Conservation (phyloP, 2,113 vertebrate genomes). For the Diadophis punctatus region DNA sequence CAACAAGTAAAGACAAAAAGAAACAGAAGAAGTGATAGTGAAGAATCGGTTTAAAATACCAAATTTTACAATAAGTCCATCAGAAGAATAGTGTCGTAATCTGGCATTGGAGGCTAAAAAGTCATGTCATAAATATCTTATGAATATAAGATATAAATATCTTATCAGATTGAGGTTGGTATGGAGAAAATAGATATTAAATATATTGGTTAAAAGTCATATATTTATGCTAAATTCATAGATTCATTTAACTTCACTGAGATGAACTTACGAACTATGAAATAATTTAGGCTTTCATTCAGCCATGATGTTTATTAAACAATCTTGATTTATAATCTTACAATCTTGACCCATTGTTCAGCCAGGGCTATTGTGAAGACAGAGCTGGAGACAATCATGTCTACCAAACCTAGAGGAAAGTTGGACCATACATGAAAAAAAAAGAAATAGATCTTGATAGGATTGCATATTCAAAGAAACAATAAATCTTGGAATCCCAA, state of each 20-base stretch:
- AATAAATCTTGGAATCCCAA: neutral
- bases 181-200: neutral
- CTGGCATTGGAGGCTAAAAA: neutral
- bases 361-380: neutral
- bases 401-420: neutral
- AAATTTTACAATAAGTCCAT: neutral
- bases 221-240: neutral
- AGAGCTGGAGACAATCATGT: neutral
- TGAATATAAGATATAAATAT: too few species aligned
- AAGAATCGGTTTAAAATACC: neutral
- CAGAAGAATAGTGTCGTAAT: neutral
- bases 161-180: too few species aligned
- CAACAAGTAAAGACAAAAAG: neutral
- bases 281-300: neutral
- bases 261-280: neutral
- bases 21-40: neutral
- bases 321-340: neutral
- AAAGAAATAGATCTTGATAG: neutral
- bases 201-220: neutral
- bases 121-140: neutral
- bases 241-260: neutral
- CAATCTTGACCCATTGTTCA: neutral
- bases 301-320: neutral
- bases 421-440: neutral
- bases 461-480: neutral